A percentile compares a stretch with the other conserved stretches of the same genome.
Evolutionary conservation across 2,797 vertebrate genomes (phyloP).

Genomic region (Lithobates pipiens): DNA sequence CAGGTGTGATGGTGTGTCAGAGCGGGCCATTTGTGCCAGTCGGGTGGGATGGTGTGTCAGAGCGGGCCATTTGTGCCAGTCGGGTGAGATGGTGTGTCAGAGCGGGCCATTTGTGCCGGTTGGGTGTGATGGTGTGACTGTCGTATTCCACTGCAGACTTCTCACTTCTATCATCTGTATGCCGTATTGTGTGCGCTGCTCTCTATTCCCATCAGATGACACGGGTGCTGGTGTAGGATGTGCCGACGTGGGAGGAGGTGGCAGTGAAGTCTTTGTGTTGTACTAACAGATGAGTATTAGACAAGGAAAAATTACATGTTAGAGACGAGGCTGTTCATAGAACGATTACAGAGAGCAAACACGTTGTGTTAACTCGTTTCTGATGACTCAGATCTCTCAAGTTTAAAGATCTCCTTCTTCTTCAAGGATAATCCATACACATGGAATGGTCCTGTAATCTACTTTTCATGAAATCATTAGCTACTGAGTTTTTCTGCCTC

Average conservation of each 20-base stretch:
- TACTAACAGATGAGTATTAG: conserved; percentile 38
- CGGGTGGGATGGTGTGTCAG: too few relatives aligned
- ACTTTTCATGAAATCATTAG: too few relatives aligned
- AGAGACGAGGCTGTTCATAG: background rate
- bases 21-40: too few relatives aligned
- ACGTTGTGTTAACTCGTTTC: background rate
- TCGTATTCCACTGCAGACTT: background rate
- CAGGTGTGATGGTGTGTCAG: too few relatives aligned
- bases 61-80: too few relatives aligned
- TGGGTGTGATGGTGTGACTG: background rate
- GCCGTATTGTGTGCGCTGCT: background rate
- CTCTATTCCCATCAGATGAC: background rate
- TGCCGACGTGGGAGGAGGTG: conserved; percentile 19
- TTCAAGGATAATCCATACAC: too few relatives aligned
- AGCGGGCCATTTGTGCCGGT: too few relatives aligned
- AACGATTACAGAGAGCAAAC: background rate
- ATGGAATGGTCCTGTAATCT: too few relatives aligned
- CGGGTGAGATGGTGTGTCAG: too few relatives aligned
- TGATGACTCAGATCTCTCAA: background rate
- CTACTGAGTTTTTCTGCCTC: too few relatives aligned
- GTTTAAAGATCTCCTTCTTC: too few relatives aligned
- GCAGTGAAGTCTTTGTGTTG: conserved; percentile 32
- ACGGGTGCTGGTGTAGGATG: conserved; percentile 4
- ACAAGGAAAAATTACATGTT: conserved; percentile 14
- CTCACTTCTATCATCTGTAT: background rate